These are phyloP conservation scores for Paralichthys olivaceus DNA, from an alignment of 2,113 vertebrate genomes.

Conservation along the genomic window DNA sequence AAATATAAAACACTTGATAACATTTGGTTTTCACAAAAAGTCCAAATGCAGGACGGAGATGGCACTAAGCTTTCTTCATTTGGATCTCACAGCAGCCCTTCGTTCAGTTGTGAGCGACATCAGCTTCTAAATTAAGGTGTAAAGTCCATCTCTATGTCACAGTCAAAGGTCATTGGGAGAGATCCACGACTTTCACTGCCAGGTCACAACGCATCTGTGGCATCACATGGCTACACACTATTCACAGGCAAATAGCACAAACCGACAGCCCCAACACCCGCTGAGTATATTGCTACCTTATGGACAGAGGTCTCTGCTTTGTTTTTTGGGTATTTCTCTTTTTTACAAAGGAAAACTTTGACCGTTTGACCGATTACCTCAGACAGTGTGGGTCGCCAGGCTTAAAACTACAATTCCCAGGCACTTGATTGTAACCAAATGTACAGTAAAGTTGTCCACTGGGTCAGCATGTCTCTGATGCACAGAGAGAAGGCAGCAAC, in stretches of 20 bases:
- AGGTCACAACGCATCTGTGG: constrained; percentile 35
- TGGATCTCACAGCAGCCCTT: constrained; percentile 62
- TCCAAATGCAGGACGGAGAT: constrained; percentile 60
- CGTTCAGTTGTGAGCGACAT: constrained; percentile 49
- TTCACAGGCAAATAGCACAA: constrained; percentile 53
- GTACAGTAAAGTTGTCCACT: constrained; percentile 70
- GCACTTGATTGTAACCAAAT: constrained; percentile 82
- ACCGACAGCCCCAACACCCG: constrained; percentile 47
- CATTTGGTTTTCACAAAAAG: constrained; percentile 53
- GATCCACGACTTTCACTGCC: constrained; percentile 63
- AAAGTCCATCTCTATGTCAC: constrained; percentile 75
- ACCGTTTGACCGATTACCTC: constrained; percentile 5
- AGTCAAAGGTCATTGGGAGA: constrained; percentile 82
- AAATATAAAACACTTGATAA: constrained; percentile 61
- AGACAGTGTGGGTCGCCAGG: constrained; percentile 38
- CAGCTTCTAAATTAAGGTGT: constrained; percentile 71
- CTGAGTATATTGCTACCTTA: constrained; percentile 70
- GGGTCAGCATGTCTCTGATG: constrained; percentile 66
- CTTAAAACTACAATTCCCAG: constrained; percentile 72
- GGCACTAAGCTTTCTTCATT: constrained; percentile 53
- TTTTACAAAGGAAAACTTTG: constrained; percentile 56
- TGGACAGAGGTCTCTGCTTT: constrained; percentile 59
- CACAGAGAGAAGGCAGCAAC: constrained; percentile 70
- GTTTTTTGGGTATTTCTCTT: constrained; percentile 7
- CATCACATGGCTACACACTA: constrained; percentile 47